phyloP scores from a whole-genome alignment of 2,888 invertebrate species.

The Lepidocyrtinus sp. region DNA sequence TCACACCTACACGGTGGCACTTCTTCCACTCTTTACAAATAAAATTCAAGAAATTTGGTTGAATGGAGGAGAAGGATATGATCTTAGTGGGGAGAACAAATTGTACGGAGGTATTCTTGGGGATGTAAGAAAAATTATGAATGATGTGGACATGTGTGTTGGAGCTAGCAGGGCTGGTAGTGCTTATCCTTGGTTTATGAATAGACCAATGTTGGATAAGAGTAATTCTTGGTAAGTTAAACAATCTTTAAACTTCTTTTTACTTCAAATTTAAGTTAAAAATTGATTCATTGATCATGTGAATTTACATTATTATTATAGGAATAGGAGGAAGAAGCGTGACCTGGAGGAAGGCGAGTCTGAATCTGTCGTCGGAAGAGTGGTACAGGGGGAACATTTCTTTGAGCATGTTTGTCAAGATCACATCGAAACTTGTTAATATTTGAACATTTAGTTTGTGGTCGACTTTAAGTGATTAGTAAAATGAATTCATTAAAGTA shows the following conservation, averaged over 20 bases:
- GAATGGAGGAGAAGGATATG: slow-evolving; percentile 13
- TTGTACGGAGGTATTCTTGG: slow-evolving; percentile 49
- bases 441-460: neutral
- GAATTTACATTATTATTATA: neutral
- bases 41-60: slow-evolving; percentile 28
- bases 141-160: slow-evolving; percentile 40
- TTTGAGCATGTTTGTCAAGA: slow-evolving; percentile 3
- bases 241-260: too few species aligned
- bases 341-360: neutral
- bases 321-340: slow-evolving; percentile 3
- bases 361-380: neutral
- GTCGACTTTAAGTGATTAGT: too few species aligned
- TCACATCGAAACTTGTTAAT: neutral
- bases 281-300: neutral
- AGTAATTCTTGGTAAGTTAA: slow-evolving; percentile 35
- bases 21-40: slow-evolving; percentile 32
- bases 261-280: neutral
- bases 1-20: slow-evolving; percentile 24
- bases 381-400: neutral
- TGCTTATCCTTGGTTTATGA: slow-evolving; percentile 54
- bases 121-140: slow-evolving; percentile 18
- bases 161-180: slow-evolving; percentile 1
- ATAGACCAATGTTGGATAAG: slow-evolving; percentile 33
- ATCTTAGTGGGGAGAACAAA: slow-evolving; percentile 2
- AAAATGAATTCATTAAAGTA: too few species aligned